A percentile compares a stretch with the other conserved stretches of the same genome.
These are phyloP conservation scores for Artemia franciscana DNA, from an alignment of 1,140 invertebrate species.

Conservation along the genomic window DNA sequence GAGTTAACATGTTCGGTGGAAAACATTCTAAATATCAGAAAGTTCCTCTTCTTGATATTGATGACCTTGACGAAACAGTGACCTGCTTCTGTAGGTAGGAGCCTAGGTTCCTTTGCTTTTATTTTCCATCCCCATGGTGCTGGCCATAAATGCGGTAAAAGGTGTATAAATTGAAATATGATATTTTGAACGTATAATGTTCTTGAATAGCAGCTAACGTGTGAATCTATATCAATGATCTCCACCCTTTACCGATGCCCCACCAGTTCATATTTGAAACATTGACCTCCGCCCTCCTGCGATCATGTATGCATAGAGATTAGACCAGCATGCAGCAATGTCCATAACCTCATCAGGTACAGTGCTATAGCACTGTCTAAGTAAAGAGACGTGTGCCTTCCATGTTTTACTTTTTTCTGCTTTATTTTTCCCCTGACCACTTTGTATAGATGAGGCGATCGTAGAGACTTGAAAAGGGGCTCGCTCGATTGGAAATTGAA, in stretches of 20 bases:
- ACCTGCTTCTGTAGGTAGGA: background rate
- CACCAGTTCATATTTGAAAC: background rate
- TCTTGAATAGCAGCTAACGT: background rate
- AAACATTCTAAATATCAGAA: background rate
- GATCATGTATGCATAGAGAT: no score
- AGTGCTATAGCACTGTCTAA: no score
- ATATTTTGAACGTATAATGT: background rate
- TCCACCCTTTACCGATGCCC: background rate
- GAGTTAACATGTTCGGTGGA: background rate
- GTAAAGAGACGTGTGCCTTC: no score
- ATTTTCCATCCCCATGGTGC: background rate
- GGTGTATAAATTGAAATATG: no score
- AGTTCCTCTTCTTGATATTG: background rate
- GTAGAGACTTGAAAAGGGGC: no score
- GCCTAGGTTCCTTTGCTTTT: background rate
- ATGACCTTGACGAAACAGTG: background rate
- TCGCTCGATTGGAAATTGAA: no score
- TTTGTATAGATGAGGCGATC: no score
- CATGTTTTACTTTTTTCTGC: no score
- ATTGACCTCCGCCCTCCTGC: no score
- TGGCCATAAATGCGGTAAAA: background rate
- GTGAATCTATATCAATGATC: background rate
- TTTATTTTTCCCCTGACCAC: no score
- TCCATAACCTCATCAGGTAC: no score
- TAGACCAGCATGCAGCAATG: no score